Percentiles rank a stretch among this genome's conserved stretches.
phyloP scores from a whole-genome alignment of 2,113 vertebrate genomes.

The Dendropsophus ebraccatus region DNA sequence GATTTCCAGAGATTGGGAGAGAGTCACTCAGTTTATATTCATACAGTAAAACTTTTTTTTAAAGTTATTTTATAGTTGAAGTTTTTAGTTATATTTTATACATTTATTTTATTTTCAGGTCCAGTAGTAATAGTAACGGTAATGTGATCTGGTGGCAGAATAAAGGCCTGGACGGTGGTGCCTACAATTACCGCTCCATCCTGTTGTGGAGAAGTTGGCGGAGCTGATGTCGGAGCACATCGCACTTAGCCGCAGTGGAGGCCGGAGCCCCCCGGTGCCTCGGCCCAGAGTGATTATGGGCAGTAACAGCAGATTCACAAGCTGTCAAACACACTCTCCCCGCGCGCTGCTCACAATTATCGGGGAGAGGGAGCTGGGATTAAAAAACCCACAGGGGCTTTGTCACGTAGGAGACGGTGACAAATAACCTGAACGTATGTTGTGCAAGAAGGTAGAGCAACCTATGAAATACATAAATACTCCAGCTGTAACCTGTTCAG shows the following conservation, averaged over 20 bases:
- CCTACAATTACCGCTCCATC: background rate
- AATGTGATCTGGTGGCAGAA: too few species aligned
- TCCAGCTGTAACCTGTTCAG: background rate
- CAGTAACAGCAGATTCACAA: conserved; percentile 68
- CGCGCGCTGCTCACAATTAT: conserved; percentile 68
- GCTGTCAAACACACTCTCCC: conserved; percentile 64
- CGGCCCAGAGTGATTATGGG: conserved; percentile 61
- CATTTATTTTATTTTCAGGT: too few species aligned
- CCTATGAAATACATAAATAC: background rate
- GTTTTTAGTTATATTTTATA: too few species aligned
- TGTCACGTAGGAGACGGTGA: conserved; percentile 61
- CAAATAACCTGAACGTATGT: conserved; percentile 47
- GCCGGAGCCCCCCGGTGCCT: conserved; percentile 56
- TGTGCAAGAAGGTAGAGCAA: background rate
- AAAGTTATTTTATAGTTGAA: too few species aligned
- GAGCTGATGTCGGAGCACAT: conserved; percentile 9
- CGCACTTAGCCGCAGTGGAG: conserved; percentile 17
- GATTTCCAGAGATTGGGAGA: too few species aligned
- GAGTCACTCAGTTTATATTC: too few species aligned
- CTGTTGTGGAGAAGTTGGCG: background rate
- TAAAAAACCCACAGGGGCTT: conserved; percentile 67
- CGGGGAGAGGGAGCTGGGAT: conserved; percentile 64
- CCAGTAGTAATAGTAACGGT: too few species aligned
- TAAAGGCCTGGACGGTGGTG: too few species aligned
- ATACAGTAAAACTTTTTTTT: too few species aligned